Percentiles rank a stretch among this genome's conserved stretches.
Conservation (phyloP, 1,140 invertebrate genomes). For the Drosophila mauritiana region DNA sequence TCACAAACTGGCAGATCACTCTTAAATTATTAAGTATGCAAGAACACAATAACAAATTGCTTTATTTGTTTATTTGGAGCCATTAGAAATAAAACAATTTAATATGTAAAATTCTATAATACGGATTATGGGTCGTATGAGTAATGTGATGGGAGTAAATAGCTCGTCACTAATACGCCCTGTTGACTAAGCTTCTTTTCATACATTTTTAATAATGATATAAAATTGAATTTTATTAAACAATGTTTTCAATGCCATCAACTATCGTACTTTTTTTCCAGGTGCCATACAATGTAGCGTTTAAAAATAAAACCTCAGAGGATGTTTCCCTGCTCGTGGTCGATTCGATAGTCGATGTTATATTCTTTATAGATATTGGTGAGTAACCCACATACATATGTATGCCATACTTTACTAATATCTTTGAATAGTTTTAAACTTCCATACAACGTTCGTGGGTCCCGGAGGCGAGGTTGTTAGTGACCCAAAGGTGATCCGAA, state of each 20-base stretch:
- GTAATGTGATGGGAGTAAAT: not conserved
- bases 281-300: slow-evolving; percentile 99
- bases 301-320: slow-evolving; percentile 99
- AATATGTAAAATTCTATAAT: not conserved
- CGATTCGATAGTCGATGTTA: slow-evolving; percentile 99
- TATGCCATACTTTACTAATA: not conserved
- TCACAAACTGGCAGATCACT: not conserved
- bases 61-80: too few relatives aligned
- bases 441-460: slow-evolving; percentile 99
- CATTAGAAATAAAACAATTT: too few relatives aligned
- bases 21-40: too few relatives aligned
- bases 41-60: too few relatives aligned
- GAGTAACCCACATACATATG: too few relatives aligned
- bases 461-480: slow-evolving; percentile 99
- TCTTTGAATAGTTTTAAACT: slow-evolving; percentile 93
- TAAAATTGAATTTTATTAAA: too few relatives aligned
- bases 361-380: slow-evolving; percentile 99
- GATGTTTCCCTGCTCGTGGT: slow-evolving; percentile 98
- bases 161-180: slow-evolving; percentile 1
- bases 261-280: slow-evolving; percentile 6
- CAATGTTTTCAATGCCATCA: too few relatives aligned
- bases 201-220: not conserved
- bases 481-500: slow-evolving; percentile 98
- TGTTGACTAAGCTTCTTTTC: not conserved
- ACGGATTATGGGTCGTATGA: not conserved